Evolutionary conservation across 2,797 vertebrate genomes (phyloP).

Genomic region (Anableps anableps): DNA sequence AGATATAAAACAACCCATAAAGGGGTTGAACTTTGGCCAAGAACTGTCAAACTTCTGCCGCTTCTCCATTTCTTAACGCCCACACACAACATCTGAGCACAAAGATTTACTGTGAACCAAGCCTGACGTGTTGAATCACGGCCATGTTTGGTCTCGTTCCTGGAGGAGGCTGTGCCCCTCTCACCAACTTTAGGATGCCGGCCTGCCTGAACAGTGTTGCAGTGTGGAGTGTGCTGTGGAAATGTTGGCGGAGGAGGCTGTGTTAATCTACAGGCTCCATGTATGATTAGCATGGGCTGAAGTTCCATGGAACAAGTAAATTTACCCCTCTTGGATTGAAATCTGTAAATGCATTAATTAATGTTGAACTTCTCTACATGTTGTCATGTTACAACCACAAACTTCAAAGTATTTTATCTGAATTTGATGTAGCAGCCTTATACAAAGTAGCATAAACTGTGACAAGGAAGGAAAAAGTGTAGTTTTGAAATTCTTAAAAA

Average conservation of each 20-base stretch:
- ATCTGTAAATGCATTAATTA: background rate
- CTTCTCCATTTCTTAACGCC: constrained; percentile 24
- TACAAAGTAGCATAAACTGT: background rate
- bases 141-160: constrained; percentile 45
- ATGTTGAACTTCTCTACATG: background rate
- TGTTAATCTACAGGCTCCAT: background rate
- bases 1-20: background rate
- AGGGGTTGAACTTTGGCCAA: constrained; percentile 22
- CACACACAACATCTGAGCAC: constrained; percentile 19
- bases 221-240: constrained; percentile 8
- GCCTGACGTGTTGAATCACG: constrained; percentile 24
- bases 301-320: background rate
- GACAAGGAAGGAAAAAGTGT: background rate
- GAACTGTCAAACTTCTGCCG: constrained; percentile 15
- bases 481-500: background rate
- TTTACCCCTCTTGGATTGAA: background rate
- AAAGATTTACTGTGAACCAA: constrained; percentile 32
- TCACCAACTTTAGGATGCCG: constrained; percentile 9
- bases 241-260: constrained; percentile 13
- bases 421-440: background rate
- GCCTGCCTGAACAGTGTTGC: constrained; percentile 22
- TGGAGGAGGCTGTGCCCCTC: constrained; percentile 9
- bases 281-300: constrained; percentile 10
- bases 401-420: background rate
- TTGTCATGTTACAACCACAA: background rate